A percentile compares a stretch with the other conserved stretches of the same genome.
Conservation (phyloP, 2,113 vertebrate genomes). For the Emydura subglobosa region DNA sequence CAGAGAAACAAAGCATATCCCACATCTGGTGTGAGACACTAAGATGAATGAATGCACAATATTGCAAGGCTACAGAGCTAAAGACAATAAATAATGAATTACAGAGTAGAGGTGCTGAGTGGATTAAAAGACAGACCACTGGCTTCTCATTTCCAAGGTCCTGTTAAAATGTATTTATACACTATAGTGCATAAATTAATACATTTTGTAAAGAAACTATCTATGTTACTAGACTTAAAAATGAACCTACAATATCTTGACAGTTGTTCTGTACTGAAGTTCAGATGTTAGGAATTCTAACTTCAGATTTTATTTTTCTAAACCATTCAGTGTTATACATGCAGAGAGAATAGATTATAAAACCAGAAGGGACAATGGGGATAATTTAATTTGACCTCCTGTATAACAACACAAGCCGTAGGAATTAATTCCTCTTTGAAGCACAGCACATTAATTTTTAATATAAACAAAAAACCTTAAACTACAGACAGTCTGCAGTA, state of each 20-base stretch:
- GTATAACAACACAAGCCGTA: not conserved
- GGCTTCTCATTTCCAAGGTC: not conserved
- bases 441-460: not conserved
- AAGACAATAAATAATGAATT: slow-evolving; percentile 5
- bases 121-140: not conserved
- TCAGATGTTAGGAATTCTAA: not conserved
- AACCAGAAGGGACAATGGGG: not conserved
- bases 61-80: not conserved
- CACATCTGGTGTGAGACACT: not conserved
- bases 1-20: not conserved
- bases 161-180: not conserved
- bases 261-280: not conserved
- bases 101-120: not conserved
- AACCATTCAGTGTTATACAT: not conserved
- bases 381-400: not conserved
- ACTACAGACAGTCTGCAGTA: not conserved
- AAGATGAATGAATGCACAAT: not conserved
- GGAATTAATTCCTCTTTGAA: not conserved
- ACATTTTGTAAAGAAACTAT: not conserved
- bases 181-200: not conserved
- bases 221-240: not conserved
- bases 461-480: not conserved
- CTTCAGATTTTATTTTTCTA: not conserved
- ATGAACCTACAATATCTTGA: not conserved
- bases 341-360: not conserved